phyloP scores from a whole-genome alignment of 92 coral and sea anemone species.

The Porites lobata region DNA sequence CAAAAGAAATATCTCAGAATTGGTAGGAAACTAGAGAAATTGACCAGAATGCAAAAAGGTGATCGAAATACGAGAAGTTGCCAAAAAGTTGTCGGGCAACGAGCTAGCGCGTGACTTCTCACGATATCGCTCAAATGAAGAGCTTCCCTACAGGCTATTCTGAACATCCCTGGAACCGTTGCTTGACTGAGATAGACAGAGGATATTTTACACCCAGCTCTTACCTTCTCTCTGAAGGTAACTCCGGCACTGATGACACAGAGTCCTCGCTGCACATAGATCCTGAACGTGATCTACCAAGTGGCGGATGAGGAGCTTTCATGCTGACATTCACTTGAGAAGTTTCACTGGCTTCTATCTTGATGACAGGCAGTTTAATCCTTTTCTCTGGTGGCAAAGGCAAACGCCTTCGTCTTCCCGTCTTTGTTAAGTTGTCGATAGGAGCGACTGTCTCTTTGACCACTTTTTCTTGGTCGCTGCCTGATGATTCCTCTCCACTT shows the following conservation, averaged over 20 bases:
- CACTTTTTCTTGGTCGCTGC: constrained; percentile 31
- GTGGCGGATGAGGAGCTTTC: constrained; percentile 32
- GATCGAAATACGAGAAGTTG: too few species aligned
- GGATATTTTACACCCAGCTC: background rate
- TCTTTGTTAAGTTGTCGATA: constrained; percentile 4
- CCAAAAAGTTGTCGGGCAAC: too few species aligned
- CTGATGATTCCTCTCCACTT: constrained; percentile 47
- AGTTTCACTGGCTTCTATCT: constrained; percentile 47
- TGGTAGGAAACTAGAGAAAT: too few species aligned
- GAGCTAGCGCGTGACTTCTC: too few species aligned
- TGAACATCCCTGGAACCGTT: too few species aligned
- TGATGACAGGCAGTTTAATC: constrained; percentile 40
- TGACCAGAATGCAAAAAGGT: too few species aligned
- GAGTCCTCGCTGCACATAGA: constrained; percentile 51
- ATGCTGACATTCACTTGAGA: background rate
- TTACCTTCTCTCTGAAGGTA: constrained; percentile 34
- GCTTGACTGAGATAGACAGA: too few species aligned
- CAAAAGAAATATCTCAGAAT: too few species aligned
- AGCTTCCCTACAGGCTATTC: too few species aligned
- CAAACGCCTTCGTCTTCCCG: constrained; percentile 29
- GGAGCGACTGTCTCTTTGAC: constrained; percentile 27
- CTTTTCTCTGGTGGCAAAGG: constrained; percentile 20
- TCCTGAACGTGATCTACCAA: constrained; percentile 29
- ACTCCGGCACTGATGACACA: constrained; percentile 28
- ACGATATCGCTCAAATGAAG: too few species aligned